Conservation (phyloP, 2,888 invertebrate species). For the Frankliniella fusca region DNA sequence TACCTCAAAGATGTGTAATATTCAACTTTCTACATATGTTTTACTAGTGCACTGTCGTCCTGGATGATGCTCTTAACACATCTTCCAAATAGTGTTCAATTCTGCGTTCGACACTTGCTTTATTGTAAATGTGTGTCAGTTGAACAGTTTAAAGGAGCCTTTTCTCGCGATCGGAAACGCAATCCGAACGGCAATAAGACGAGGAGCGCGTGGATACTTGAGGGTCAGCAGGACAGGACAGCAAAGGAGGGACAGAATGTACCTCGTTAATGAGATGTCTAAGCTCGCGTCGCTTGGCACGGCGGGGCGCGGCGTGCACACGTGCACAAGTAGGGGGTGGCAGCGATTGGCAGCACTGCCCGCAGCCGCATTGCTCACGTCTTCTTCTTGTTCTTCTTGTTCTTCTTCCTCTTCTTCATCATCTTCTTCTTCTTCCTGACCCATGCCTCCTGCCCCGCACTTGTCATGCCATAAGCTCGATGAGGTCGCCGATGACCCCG, state of each 20-base stretch:
- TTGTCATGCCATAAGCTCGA: no score
- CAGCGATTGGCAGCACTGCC: background rate
- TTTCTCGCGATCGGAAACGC: background rate
- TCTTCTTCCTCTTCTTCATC: background rate
- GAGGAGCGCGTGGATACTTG: background rate
- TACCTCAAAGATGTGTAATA: no score
- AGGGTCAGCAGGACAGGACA: background rate
- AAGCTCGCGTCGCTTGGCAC: background rate
- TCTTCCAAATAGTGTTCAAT: no score
- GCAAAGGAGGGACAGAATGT: background rate
- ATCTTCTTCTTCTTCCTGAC: background rate
- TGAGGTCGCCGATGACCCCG: no score
- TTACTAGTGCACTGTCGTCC: no score
- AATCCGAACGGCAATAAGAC: slow-evolving; percentile 5
- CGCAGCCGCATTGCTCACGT: background rate
- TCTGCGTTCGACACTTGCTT: no score
- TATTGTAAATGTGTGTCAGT: background rate
- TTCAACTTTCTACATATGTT: no score
- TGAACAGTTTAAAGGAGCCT: background rate
- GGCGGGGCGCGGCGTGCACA: background rate
- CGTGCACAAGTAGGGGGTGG: background rate
- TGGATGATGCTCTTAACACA: no score
- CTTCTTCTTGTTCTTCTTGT: background rate
- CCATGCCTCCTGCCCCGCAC: no score
- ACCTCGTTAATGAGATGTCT: slow-evolving; percentile 12